These are phyloP conservation scores for Corynorhinus townsendii DNA, from an alignment of 2,113 vertebrate species.

Conservation along the genomic window DNA sequence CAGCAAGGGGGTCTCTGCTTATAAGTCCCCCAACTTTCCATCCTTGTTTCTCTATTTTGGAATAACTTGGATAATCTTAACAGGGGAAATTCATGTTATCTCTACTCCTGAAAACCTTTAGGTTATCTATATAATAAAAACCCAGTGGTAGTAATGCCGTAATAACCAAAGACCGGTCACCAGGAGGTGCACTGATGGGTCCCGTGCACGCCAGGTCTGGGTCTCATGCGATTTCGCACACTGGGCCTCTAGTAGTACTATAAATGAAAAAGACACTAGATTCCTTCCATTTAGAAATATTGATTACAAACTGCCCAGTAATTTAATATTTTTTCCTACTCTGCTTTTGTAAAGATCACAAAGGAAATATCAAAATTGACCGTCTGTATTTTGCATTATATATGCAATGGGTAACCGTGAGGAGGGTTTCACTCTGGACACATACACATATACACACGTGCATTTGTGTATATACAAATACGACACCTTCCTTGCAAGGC, in stretches of 20 bases:
- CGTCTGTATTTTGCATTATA: not conserved
- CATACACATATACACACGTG: rapidly evolving
- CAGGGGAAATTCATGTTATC: not conserved
- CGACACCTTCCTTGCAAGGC: not conserved
- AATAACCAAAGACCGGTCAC: no score
- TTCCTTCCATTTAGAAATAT: not conserved
- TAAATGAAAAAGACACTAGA: not conserved
- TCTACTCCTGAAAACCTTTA: not conserved
- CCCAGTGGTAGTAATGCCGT: no score
- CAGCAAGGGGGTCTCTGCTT: not conserved
- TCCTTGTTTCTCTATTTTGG: not conserved
- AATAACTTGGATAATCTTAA: not conserved
- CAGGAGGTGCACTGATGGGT: no score
- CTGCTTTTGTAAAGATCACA: not conserved
- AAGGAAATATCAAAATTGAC: not conserved
- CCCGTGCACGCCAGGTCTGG: no score
- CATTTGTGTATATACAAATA: not conserved
- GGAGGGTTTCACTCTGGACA: not conserved
- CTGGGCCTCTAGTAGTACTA: no score
- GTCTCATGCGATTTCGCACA: no score
- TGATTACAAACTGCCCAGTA: not conserved
- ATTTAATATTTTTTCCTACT: not conserved
- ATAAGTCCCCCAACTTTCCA: not conserved
- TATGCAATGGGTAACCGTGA: not conserved
- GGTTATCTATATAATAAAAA: not conserved